Conservation (phyloP, 2,113 vertebrate species). For the Microcebus lehilahytsara region DNA sequence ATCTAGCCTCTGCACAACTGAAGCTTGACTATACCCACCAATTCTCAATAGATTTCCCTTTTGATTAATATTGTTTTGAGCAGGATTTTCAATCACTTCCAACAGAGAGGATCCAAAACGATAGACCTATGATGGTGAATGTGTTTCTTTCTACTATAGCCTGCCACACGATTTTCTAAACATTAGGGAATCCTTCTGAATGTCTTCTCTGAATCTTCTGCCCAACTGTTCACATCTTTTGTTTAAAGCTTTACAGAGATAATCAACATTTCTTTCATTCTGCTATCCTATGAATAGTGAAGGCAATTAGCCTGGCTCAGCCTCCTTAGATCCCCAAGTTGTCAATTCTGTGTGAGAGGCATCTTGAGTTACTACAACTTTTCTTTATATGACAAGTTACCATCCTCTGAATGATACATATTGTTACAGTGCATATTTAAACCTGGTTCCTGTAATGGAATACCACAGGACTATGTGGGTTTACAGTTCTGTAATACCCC, state of each 20-base stretch:
- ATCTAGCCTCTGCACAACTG: not conserved
- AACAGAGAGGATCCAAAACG: not conserved
- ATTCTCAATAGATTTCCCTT: not conserved
- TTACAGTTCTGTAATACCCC: not conserved
- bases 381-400: not conserved
- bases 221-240: not conserved
- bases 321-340: not conserved
- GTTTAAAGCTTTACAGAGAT: not conserved
- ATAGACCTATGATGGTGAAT: not conserved
- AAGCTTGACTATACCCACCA: not conserved
- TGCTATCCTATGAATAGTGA: not conserved
- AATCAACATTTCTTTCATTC: not conserved
- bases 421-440: not conserved
- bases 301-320: not conserved
- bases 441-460: not conserved
- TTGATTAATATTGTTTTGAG: not conserved
- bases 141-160: not conserved
- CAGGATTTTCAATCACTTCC: not conserved
- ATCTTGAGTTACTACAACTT: not conserved
- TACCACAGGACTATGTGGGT: not conserved
- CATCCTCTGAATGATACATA: not conserved
- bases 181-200: not conserved
- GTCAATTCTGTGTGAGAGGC: not conserved
- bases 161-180: not conserved
- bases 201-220: not conserved